Conservation (phyloP, 2,888 invertebrate species). For the Scaptomyza reducta region DNA sequence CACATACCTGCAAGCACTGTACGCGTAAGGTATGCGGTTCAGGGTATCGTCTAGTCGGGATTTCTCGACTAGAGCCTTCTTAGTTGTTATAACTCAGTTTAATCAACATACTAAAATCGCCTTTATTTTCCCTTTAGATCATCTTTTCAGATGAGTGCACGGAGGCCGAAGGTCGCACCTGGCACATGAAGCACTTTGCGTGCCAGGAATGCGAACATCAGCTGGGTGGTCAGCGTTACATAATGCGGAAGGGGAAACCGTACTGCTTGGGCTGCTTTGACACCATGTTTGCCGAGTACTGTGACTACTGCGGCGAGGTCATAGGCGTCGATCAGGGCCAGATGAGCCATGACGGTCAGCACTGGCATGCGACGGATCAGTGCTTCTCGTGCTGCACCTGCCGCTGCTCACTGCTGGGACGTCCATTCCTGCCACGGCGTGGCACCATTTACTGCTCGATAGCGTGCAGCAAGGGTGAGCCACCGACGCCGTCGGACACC, state of each 20-base stretch:
- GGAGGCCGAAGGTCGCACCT: conserved; percentile 98
- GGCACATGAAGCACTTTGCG: conserved; percentile 99
- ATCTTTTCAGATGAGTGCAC: conserved; percentile 99
- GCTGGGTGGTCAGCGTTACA: conserved; percentile 98
- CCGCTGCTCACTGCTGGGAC: conserved; percentile 88
- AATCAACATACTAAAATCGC: not conserved
- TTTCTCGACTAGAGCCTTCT: no score
- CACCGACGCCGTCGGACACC: conserved; percentile 91
- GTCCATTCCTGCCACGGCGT: conserved; percentile 95
- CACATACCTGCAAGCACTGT: no score
- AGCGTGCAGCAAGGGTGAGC: conserved; percentile 96
- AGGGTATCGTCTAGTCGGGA: no score
- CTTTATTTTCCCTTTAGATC: conserved; percentile 86
- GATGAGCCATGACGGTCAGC: conserved; percentile 98
- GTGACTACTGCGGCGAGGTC: conserved; percentile 97
- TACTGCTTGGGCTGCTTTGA: conserved; percentile 98
- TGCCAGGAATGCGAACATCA: conserved; percentile 97
- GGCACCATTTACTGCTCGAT: conserved; percentile 98
- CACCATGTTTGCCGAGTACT: conserved; percentile 97
- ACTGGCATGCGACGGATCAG: conserved; percentile 97
- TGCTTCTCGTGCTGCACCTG: conserved; percentile 98
- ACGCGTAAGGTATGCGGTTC: no score
- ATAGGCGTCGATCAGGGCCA: conserved; percentile 98
- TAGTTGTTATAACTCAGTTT: no score
- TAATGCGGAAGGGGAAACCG: conserved; percentile 97